A percentile compares a stretch with the other conserved stretches of the same genome.
Evolutionary conservation across 92 coral and sea anemone genomes (phyloP).

Genomic region (Micromussa lordhowensis): DNA sequence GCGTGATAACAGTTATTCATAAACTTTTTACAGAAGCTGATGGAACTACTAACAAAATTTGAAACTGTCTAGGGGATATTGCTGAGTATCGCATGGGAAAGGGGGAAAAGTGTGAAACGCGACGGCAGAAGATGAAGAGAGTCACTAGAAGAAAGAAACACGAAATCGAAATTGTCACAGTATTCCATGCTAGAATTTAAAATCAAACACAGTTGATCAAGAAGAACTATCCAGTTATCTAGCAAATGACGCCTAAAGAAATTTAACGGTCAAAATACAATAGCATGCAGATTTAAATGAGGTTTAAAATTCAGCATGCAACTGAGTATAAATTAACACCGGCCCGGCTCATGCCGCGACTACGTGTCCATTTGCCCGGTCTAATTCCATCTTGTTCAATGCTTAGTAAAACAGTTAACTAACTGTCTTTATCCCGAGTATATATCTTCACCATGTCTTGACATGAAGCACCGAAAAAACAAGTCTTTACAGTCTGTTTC

Average conservation of each 20-base stretch:
- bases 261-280: constrained; percentile 4
- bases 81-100: neutral
- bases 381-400: neutral
- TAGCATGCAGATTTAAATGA: constrained; percentile 14
- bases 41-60: neutral
- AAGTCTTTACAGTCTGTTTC: neutral
- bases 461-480: neutral
- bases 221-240: neutral
- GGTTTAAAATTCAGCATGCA: constrained; percentile 20
- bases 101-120: neutral
- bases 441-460: neutral
- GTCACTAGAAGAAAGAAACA: neutral
- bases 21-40: neutral
- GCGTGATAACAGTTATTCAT: neutral
- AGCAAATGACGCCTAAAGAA: neutral
- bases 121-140: neutral
- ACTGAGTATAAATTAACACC: neutral
- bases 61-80: neutral
- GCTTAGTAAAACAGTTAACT: neutral
- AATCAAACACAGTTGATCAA: neutral
- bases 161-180: neutral
- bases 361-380: neutral
- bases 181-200: neutral
- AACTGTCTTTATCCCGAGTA: neutral
- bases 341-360: neutral